Conservation (phyloP, 2,797 vertebrate genomes). For the Monodelphis domestica region DNA sequence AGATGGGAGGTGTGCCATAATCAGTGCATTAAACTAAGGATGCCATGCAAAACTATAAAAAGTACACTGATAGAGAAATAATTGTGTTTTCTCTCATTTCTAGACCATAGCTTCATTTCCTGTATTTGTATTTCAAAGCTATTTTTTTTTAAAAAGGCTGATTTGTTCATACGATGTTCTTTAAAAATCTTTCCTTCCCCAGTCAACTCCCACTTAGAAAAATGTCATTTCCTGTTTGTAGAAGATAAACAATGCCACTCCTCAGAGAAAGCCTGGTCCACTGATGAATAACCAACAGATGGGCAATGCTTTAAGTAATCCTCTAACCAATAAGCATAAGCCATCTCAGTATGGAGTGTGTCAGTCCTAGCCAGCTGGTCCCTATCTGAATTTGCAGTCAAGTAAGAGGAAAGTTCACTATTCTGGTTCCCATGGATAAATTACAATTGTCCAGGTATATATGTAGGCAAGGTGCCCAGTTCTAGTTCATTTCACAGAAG, state of each 20-base stretch:
- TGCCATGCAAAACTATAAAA: slow-evolving; percentile 33
- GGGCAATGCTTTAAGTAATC: slow-evolving; percentile 34
- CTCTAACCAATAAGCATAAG: background rate
- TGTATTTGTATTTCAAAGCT: slow-evolving; percentile 50
- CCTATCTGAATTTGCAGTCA: slow-evolving; percentile 60
- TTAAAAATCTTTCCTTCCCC: slow-evolving; percentile 54
- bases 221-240: slow-evolving; percentile 13
- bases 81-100: slow-evolving; percentile 21
- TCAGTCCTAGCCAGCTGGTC: slow-evolving; percentile 65
- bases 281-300: slow-evolving; percentile 68
- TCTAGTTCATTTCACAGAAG: slow-evolving; percentile 47
- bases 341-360: slow-evolving; percentile 9
- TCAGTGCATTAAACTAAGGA: background rate
- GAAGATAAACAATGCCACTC: slow-evolving; percentile 67
- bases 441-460: slow-evolving; percentile 52
- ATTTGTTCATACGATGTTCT: slow-evolving; percentile 45
- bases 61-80: slow-evolving; percentile 28
- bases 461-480: slow-evolving; percentile 10
- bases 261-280: slow-evolving; percentile 50
- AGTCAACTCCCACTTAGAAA: slow-evolving; percentile 47
- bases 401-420: slow-evolving; percentile 55
- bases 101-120: slow-evolving; percentile 39
- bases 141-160: slow-evolving; percentile 55
- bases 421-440: slow-evolving; percentile 51
- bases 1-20: slow-evolving; percentile 13